These are phyloP conservation scores for Anableps anableps DNA, from an alignment of 2,797 vertebrate genomes.

Conservation along the genomic window DNA sequence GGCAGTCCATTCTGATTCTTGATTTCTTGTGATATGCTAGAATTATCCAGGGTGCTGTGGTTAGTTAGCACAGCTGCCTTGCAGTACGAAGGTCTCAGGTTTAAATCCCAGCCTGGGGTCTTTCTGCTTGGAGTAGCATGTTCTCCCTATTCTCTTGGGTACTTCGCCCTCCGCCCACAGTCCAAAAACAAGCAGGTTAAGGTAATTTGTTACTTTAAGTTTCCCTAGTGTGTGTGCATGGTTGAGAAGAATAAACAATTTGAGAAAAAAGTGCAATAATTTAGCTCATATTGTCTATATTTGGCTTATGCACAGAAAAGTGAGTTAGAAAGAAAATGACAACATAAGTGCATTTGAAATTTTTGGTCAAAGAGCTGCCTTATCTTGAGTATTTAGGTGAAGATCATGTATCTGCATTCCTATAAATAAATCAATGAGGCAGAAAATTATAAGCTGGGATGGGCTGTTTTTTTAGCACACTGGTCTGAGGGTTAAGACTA, in stretches of 20 bases:
- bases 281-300: too few species aligned
- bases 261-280: too few species aligned
- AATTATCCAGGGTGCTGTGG: background rate
- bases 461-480: background rate
- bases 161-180: background rate
- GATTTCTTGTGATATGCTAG: background rate
- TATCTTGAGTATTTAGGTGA: background rate
- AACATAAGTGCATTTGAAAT: background rate
- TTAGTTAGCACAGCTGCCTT: background rate
- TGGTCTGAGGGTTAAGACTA: background rate
- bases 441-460: background rate
- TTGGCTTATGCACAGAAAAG: too few species aligned
- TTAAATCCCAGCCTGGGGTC: constrained; percentile 3
- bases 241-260: background rate
- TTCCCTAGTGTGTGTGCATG: background rate
- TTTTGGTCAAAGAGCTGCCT: background rate
- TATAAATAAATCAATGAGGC: background rate
- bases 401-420: background rate
- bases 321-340: background rate
- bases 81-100: background rate
- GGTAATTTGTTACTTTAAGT: background rate
- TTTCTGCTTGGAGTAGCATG: background rate
- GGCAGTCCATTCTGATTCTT: background rate
- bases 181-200: background rate
- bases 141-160: background rate